Evolutionary conservation across 2,888 invertebrate genomes (phyloP).

Genomic region (Oasisia sp.): DNA sequence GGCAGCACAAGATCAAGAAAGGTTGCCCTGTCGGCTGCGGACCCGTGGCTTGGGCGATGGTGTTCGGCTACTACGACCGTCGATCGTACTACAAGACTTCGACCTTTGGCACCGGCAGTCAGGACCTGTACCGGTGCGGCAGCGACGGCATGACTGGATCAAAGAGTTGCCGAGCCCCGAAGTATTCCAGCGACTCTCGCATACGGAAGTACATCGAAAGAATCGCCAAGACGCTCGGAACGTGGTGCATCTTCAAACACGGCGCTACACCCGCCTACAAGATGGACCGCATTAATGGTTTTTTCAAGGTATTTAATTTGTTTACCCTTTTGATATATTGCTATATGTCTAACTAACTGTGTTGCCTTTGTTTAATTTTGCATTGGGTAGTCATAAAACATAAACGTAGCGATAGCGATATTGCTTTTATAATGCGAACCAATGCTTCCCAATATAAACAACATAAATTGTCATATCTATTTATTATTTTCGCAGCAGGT

Average conservation of each 20-base stretch:
- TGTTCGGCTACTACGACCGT: neutral
- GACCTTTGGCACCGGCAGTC: constrained; percentile 20
- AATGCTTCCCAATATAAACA: no score
- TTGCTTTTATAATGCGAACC: no score
- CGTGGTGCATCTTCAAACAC: neutral
- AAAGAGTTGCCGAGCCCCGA: constrained; percentile 29
- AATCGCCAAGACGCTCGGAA: neutral
- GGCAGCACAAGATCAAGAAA: neutral
- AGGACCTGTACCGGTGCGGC: constrained; percentile 23
- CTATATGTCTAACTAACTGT: no score
- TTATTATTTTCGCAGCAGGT: no score
- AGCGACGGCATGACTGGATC: neutral
- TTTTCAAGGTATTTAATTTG: constrained; percentile 30
- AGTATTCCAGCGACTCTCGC: neutral
- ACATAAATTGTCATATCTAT: no score
- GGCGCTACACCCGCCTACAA: constrained; percentile 23
- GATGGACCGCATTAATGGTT: constrained; percentile 32
- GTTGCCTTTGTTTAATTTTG: no score
- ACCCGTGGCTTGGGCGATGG: neutral
- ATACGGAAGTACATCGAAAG: constrained; percentile 18
- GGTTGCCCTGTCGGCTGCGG: constrained; percentile 28
- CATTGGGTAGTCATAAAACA: no score
- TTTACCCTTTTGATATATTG: no score
- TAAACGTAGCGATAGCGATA: no score
- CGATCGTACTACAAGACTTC: constrained; percentile 28